phyloP scores from a whole-genome alignment of 1,140 invertebrate genomes.

The Saccostrea glomerata region DNA sequence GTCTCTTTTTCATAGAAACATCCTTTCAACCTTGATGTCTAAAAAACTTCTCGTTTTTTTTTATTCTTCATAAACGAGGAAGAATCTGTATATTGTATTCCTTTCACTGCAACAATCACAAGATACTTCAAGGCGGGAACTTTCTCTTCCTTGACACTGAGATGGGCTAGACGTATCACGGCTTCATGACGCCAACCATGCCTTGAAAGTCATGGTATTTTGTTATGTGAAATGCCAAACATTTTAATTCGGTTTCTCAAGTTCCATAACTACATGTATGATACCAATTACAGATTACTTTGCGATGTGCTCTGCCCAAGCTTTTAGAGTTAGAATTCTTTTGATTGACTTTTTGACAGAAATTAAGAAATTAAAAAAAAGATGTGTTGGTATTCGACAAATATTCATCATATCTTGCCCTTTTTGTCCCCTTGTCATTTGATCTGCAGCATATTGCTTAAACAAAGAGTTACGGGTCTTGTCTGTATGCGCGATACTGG shows the following conservation, averaged over 20 bases:
- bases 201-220: neutral
- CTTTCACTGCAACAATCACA: conserved; percentile 74
- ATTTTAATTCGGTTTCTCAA: conserved; percentile 80
- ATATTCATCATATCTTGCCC: conserved; percentile 66
- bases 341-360: conserved; percentile 58
- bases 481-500: conserved; percentile 70
- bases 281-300: conserved; percentile 83
- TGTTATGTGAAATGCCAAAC: conserved; percentile 80
- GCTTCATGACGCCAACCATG: conserved; percentile 32
- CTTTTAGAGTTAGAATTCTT: conserved; percentile 67
- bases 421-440: conserved; percentile 66
- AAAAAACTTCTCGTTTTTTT: conserved; percentile 32
- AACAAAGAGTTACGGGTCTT: conserved; percentile 73
- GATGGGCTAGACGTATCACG: conserved; percentile 27
- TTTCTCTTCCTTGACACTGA: conserved; percentile 63
- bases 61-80: conserved; percentile 49
- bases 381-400: conserved; percentile 78
- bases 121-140: conserved; percentile 77
- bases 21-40: conserved; percentile 80
- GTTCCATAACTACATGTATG: conserved; percentile 82
- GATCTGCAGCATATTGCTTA: conserved; percentile 76
- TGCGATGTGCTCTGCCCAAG: conserved; percentile 84
- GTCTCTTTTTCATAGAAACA: conserved; percentile 79
- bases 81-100: conserved; percentile 79
- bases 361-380: conserved; percentile 77